Evolutionary conservation across 2,113 vertebrate species (phyloP).

Genomic region (Mionectes macconnelli): DNA sequence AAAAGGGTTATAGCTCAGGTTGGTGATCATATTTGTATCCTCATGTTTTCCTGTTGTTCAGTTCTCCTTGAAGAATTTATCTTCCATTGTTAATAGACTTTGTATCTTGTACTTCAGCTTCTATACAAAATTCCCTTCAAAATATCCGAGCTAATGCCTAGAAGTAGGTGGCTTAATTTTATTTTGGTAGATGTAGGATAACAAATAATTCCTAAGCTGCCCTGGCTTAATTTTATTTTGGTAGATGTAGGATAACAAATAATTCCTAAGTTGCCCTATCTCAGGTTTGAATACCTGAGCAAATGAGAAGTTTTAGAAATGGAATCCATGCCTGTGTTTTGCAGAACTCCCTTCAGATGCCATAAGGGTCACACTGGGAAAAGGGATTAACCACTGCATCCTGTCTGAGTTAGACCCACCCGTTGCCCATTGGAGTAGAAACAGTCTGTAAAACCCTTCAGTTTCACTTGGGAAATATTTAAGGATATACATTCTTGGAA

Average conservation of each 20-base stretch:
- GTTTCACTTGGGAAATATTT: background rate
- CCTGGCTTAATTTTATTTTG: background rate
- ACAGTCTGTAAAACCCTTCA: background rate
- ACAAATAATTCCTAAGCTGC: background rate
- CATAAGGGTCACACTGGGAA: fast-evolving
- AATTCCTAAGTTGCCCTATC: background rate
- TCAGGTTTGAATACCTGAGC: background rate
- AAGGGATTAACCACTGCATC: background rate
- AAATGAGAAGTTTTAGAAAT: background rate
- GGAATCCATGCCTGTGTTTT: background rate
- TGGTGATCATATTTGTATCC: background rate
- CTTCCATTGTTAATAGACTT: background rate
- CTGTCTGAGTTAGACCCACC: background rate
- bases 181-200: background rate
- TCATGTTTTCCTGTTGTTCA: background rate
- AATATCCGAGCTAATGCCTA: background rate
- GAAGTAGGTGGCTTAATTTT: background rate
- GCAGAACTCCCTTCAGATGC: background rate
- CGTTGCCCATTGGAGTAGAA: background rate
- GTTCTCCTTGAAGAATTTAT: background rate
- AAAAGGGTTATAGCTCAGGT: background rate
- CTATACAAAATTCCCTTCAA: background rate
- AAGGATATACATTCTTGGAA: background rate
- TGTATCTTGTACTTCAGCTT: background rate
- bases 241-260: background rate